A percentile compares a stretch with the other conserved stretches of the same genome.
Conservation (phyloP, 2,797 vertebrate genomes). For the Cryptoblepharus egeriae region DNA sequence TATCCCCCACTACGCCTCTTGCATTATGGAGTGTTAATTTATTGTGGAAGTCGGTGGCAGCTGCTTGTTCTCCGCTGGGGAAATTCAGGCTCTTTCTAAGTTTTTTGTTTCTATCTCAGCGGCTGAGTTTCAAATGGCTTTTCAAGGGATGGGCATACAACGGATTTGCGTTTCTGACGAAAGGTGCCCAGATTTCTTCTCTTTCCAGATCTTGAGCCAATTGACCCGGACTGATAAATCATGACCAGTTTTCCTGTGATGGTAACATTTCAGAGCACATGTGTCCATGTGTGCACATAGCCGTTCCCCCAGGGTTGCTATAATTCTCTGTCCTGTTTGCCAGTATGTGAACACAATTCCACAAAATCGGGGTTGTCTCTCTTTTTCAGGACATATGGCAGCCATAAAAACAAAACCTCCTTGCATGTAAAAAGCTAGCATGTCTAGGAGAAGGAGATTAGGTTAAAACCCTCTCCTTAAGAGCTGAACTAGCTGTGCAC, state of each 20-base stretch:
- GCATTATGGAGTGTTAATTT: constrained; percentile 64
- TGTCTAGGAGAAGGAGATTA: neutral
- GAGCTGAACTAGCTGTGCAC: too few species aligned
- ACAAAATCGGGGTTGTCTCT: too few species aligned
- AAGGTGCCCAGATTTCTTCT: neutral
- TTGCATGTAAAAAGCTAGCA: too few species aligned
- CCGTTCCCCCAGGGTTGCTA: too few species aligned
- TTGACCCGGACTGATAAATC: neutral
- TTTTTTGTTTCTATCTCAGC: neutral
- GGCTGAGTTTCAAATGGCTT: constrained; percentile 43
- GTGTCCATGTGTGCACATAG: too few species aligned
- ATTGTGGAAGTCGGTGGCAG: constrained; percentile 59
- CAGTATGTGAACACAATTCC: too few species aligned
- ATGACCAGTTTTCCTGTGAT: neutral
- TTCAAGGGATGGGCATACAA: constrained; percentile 60
- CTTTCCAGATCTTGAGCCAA: constrained; percentile 2
- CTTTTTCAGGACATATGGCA: too few species aligned
- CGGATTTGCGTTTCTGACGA: constrained; percentile 44
- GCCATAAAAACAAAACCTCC: neutral
- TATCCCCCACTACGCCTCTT: constrained; percentile 49
- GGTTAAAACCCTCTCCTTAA: neutral
- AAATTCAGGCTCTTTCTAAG: constrained; percentile 58
- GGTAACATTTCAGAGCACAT: neutral
- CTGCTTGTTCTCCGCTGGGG: constrained; percentile 68
- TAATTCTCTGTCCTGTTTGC: too few species aligned